Evolutionary conservation across 2,797 vertebrate species (phyloP).

Genomic region (Pipistrellus nathusii): DNA sequence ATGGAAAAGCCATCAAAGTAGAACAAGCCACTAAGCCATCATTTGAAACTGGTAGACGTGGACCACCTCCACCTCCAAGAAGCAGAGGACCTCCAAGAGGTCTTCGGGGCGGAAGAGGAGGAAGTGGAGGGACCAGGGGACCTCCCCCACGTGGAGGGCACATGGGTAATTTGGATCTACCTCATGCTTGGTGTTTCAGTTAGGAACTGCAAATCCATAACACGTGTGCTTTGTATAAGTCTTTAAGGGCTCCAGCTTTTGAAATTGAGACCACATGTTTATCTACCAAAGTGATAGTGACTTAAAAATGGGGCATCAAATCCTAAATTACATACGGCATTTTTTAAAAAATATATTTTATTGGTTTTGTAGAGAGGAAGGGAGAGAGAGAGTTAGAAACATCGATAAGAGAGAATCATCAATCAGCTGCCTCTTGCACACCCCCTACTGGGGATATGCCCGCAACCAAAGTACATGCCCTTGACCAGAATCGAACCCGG

Average conservation of each 20-base stretch:
- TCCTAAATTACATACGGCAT: neutral
- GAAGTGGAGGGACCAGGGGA: slow-evolving; percentile 93
- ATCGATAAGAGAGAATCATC: too few relatives aligned
- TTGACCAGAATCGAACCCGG: too few relatives aligned
- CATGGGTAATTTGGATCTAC: slow-evolving; percentile 85
- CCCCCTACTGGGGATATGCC: too few relatives aligned
- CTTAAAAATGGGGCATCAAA: neutral
- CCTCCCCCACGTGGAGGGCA: slow-evolving; percentile 93
- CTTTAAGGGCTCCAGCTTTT: neutral
- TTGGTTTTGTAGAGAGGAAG: too few relatives aligned
- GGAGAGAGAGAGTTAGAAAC: too few relatives aligned
- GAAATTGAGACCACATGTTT: neutral
- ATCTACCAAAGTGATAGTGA: neutral
- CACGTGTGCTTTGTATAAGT: neutral
- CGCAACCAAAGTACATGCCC: too few relatives aligned
- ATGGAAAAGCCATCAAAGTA: slow-evolving; percentile 98
- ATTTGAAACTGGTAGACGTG: slow-evolving; percentile 95
- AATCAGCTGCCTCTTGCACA: too few relatives aligned
- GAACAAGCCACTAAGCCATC: slow-evolving; percentile 99
- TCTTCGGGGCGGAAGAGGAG: slow-evolving; percentile 94
- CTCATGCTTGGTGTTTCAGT: neutral
- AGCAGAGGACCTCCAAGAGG: slow-evolving; percentile 95
- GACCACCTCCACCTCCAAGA: slow-evolving; percentile 93
- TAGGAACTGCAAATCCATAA: neutral
- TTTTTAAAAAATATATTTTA: too few relatives aligned